These are phyloP conservation scores for Macaca nemestrina DNA, from an alignment of 2,113 vertebrate species.

Conservation along the genomic window DNA sequence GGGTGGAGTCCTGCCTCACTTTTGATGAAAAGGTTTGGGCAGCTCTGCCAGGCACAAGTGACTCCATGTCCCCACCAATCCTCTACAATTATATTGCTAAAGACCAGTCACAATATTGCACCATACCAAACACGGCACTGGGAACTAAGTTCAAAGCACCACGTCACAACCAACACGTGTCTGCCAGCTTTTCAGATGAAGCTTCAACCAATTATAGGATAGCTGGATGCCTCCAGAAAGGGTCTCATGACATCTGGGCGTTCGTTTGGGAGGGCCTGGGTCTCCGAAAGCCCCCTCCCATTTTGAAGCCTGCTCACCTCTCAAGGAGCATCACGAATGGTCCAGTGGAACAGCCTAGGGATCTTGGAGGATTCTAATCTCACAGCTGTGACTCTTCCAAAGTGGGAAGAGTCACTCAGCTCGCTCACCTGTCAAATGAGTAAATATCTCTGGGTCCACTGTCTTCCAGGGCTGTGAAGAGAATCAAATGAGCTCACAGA, in stretches of 20 bases:
- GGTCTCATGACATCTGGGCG: not conserved
- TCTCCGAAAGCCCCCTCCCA: rapidly evolving
- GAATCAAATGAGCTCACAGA: not conserved
- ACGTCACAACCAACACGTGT: rapidly evolving
- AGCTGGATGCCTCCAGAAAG: not conserved
- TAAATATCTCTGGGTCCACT: not conserved
- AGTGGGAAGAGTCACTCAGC: not conserved
- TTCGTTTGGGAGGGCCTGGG: not conserved
- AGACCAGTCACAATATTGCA: not conserved
- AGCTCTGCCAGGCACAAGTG: not conserved
- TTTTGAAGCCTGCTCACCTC: not conserved
- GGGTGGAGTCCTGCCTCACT: not conserved
- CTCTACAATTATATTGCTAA: not conserved
- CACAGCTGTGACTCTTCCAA: not conserved
- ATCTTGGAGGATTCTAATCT: not conserved
- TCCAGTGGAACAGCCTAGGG: rapidly evolving
- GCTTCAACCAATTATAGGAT: not conserved
- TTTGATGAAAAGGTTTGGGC: not conserved
- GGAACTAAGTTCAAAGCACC: not conserved
- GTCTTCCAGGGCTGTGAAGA: not conserved
- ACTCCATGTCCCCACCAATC: not conserved
- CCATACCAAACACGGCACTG: not conserved
- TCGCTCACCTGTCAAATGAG: not conserved
- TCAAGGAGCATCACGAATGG: rapidly evolving
- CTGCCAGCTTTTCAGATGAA: not conserved